These are phyloP conservation scores for Scaptomyza cyrtandrae DNA, from an alignment of 2,888 invertebrate species.

Conservation along the genomic window DNA sequence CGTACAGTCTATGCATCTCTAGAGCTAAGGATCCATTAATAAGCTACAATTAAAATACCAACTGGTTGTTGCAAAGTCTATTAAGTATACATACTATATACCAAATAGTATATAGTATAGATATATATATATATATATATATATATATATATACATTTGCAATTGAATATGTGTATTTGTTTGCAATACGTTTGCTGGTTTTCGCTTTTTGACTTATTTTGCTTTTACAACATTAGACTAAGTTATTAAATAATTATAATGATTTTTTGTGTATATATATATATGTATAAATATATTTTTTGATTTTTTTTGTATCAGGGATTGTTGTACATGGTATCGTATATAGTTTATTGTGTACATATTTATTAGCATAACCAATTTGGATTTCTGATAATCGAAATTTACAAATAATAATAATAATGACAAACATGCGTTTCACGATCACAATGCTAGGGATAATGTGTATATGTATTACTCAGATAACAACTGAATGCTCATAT, in stretches of 20 bases:
- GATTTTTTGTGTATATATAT: conserved; percentile 5
- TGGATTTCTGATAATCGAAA: conserved; percentile 13
- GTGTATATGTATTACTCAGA: conserved; percentile 14
- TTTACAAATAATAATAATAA: conserved; percentile 37
- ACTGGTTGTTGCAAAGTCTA: conserved; percentile 25
- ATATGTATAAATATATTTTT: conserved; percentile 11
- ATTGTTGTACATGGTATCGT: conserved; percentile 19
- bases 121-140: neutral
- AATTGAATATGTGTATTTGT: conserved; percentile 13
- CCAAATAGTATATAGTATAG: too few species aligned
- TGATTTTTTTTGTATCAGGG: conserved; percentile 15
- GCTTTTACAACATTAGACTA: conserved; percentile 45
- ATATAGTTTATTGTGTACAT: conserved; percentile 11
- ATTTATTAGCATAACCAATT: neutral
- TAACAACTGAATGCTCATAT: conserved; percentile 12
- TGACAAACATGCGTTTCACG: conserved; percentile 45
- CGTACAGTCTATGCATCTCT: conserved; percentile 49
- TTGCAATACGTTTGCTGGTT: conserved; percentile 34
- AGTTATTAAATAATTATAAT: conserved; percentile 28
- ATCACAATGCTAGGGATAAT: conserved; percentile 54
- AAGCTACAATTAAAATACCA: conserved; percentile 36
- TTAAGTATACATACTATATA: conserved; percentile 13
- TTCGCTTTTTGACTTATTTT: conserved; percentile 35
- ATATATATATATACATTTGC: neutral
- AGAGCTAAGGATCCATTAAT: conserved; percentile 41